A percentile compares a stretch with the other conserved stretches of the same genome.
Evolutionary conservation across 2,888 invertebrate genomes (phyloP).

Genomic region (Escarpia spicata): DNA sequence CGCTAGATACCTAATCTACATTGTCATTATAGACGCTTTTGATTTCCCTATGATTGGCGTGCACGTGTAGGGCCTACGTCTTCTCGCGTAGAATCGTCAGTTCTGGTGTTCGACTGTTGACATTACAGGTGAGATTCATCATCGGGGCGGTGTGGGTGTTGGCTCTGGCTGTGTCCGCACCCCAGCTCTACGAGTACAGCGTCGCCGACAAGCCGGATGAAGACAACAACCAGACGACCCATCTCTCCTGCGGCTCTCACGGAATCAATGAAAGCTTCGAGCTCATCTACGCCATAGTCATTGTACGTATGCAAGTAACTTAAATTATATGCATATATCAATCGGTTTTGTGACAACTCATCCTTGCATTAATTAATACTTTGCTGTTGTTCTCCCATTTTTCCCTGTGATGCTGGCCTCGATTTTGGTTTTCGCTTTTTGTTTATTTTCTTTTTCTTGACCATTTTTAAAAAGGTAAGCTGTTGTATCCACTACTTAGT

Average conservation of each 20-base stretch:
- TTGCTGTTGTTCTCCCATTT: too few species aligned
- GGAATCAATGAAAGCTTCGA: background rate
- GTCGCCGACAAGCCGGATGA: background rate
- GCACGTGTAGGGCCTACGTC: background rate
- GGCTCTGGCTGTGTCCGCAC: conserved; percentile 37
- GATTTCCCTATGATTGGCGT: background rate
- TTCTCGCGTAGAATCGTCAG: background rate
- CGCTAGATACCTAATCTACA: background rate
- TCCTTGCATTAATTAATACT: too few species aligned
- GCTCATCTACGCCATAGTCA: background rate
- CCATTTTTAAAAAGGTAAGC: too few species aligned
- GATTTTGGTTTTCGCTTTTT: too few species aligned
- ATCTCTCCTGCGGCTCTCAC: conserved; percentile 23
- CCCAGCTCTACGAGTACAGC: conserved; percentile 44
- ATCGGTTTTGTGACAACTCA: too few species aligned
- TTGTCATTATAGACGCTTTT: background rate
- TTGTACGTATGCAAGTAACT: background rate
- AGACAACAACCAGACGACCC: conserved; percentile 19
- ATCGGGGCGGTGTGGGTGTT: conserved; percentile 38
- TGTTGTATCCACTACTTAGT: too few species aligned
- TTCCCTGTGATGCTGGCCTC: too few species aligned
- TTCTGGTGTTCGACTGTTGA: background rate
- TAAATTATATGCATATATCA: too few species aligned
- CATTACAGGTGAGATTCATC: background rate
- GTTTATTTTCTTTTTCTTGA: too few species aligned